These are phyloP conservation scores for Andrena cerasifolii DNA, from an alignment of 1,140 invertebrate species.

Conservation along the genomic window DNA sequence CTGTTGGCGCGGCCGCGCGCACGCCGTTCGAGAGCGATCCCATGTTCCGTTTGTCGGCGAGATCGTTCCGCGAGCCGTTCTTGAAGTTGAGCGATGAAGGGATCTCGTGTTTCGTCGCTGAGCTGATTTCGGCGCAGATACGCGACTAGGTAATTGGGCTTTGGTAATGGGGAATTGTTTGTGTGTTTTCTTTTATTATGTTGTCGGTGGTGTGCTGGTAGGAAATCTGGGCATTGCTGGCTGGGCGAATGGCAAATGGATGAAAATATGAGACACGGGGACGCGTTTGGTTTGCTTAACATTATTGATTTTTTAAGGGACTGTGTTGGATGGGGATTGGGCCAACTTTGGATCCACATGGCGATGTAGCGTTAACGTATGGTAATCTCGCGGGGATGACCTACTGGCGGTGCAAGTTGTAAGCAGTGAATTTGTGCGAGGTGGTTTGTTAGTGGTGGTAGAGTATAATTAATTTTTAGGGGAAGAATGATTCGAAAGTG, in stretches of 20 bases:
- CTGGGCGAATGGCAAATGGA: background rate
- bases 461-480: no score
- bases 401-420: no score
- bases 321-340: no score
- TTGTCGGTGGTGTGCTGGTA: background rate
- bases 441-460: no score
- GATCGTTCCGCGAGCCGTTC: background rate
- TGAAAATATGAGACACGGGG: no score
- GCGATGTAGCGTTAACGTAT: no score
- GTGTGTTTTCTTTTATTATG: background rate
- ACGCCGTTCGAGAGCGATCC: background rate
- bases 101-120: background rate
- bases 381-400: no score
- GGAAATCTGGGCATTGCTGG: background rate
- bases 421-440: no score
- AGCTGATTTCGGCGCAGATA: background rate
- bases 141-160: background rate
- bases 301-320: no score
- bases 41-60: background rate
- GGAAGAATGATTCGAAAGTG: no score
- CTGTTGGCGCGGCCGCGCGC: background rate
- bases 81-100: background rate
- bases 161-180: background rate
- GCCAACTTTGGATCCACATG: no score
- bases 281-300: no score